Percentiles rank a stretch among this genome's conserved stretches.
Conservation (phyloP, 2,888 invertebrate genomes). For the Schizaphis graminum region DNA sequence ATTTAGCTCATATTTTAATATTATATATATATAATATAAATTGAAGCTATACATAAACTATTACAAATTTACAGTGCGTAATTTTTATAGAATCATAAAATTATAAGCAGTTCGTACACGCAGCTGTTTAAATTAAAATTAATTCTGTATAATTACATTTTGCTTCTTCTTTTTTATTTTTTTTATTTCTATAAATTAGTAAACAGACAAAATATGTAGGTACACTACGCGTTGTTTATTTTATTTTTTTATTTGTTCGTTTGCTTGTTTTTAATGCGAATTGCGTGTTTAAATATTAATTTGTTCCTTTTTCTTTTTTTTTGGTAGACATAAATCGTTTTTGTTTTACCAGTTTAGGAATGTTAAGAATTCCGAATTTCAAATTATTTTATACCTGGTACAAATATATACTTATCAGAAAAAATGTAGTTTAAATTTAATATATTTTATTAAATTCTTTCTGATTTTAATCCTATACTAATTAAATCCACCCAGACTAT, state of each 20-base stretch:
- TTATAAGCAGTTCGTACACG: background rate
- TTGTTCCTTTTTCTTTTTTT: background rate
- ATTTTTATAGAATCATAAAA: background rate
- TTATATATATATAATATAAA: background rate
- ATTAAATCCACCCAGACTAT: background rate
- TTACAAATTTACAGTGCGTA: background rate
- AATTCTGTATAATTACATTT: slow-evolving; percentile 5
- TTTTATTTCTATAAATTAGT: background rate
- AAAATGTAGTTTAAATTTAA: background rate
- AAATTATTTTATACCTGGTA: background rate
- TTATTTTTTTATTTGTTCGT: background rate
- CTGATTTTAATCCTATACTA: background rate
- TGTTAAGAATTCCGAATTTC: slow-evolving; percentile 12
- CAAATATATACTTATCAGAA: background rate
- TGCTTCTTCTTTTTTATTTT: background rate
- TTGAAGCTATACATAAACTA: background rate
- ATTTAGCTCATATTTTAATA: background rate
- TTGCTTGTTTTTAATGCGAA: background rate
- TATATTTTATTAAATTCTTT: slow-evolving; percentile 21
- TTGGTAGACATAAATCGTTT: slow-evolving; percentile 29
- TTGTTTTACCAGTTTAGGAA: slow-evolving; percentile 1
- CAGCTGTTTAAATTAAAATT: background rate
- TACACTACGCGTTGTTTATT: background rate
- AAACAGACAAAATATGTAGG: slow-evolving; percentile 14
- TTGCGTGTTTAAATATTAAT: slow-evolving; percentile 28